These are phyloP conservation scores for Bubo bubo DNA, from an alignment of 2,113 vertebrate genomes.

Conservation along the genomic window DNA sequence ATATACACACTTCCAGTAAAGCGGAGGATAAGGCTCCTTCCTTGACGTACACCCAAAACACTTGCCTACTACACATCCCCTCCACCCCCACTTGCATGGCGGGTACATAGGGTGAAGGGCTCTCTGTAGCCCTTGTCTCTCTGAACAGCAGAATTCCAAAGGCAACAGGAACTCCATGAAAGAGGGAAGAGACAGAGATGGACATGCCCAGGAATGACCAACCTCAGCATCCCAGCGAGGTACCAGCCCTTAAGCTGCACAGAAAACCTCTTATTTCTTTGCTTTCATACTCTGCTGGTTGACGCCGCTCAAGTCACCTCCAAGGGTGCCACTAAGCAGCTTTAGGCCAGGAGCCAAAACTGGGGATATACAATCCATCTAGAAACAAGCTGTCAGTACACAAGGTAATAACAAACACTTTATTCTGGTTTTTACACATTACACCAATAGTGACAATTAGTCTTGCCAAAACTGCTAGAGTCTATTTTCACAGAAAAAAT, in stretches of 20 bases:
- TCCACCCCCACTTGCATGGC: background rate
- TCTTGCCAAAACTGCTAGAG: background rate
- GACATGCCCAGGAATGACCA: background rate
- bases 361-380: background rate
- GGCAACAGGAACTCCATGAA: background rate
- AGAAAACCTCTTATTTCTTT: background rate
- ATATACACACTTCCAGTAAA: background rate
- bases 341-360: background rate
- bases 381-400: background rate
- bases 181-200: background rate
- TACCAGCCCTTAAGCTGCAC: background rate
- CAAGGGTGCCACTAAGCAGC: background rate
- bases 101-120: background rate
- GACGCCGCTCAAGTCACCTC: background rate
- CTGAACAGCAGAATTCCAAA: background rate
- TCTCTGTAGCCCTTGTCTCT: background rate
- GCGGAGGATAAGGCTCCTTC: background rate
- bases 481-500: background rate
- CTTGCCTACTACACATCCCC: background rate
- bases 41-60: accelerated
- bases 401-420: background rate
- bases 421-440: background rate
- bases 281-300: background rate
- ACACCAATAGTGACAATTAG: background rate
- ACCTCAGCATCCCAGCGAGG: background rate